Conservation (phyloP, 2,797 vertebrate genomes). For the Trichosurus vulpecula region DNA sequence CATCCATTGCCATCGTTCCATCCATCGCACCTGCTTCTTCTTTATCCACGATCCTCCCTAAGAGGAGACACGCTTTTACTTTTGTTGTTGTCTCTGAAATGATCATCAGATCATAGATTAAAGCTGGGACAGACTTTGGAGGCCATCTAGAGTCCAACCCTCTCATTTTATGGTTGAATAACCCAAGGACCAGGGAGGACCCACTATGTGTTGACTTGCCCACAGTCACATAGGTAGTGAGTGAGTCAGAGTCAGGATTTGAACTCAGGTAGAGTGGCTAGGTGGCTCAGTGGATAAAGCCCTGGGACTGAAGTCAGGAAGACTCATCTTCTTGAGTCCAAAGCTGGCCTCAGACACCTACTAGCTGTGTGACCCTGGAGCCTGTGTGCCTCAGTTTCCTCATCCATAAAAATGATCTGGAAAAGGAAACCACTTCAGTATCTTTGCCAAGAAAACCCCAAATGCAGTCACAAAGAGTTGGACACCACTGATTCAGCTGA, state of each 20-base stretch:
- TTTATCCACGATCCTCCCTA: neutral
- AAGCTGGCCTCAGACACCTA: neutral
- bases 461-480: neutral
- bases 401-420: neutral
- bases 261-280: neutral
- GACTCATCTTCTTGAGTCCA: neutral
- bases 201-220: neutral
- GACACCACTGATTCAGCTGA: neutral
- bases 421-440: neutral
- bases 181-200: neutral
- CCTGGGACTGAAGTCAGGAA: neutral
- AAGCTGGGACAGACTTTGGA: neutral
- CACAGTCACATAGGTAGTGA: neutral
- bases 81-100: neutral
- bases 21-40: neutral
- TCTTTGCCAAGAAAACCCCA: neutral
- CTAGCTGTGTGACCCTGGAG: neutral
- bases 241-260: neutral
- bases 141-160: neutral
- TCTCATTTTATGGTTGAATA: neutral
- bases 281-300: neutral
- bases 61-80: neutral
- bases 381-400: neutral
- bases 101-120: neutral
- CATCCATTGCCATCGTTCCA: neutral